Conservation (phyloP, 2,797 vertebrate genomes). For the Mus caroli region DNA sequence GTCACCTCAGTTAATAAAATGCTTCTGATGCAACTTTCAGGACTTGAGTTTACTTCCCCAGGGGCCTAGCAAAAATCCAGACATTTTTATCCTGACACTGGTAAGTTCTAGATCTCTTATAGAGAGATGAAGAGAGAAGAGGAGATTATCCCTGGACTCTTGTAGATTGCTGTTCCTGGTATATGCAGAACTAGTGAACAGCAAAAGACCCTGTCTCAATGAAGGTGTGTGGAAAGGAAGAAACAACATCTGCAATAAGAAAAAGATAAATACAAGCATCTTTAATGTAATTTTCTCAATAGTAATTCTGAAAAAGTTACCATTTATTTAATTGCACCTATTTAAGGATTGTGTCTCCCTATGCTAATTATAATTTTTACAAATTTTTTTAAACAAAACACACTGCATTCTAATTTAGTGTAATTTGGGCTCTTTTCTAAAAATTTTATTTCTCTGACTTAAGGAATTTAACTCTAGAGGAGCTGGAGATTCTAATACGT, state of each 20-base stretch:
- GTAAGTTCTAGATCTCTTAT: not conserved
- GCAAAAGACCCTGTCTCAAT: not conserved
- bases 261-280: not conserved
- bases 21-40: not conserved
- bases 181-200: not conserved
- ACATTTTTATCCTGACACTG: not conserved
- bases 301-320: not conserved
- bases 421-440: not conserved
- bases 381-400: not conserved
- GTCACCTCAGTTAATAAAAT: not conserved
- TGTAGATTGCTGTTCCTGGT: not conserved
- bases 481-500: conserved; percentile 58
- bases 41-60: not conserved
- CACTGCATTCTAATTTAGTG: conserved; percentile 2
- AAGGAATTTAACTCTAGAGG: conserved; percentile 39
- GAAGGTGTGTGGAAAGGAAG: not conserved
- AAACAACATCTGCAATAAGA: not conserved
- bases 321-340: conserved; percentile 5
- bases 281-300: conserved; percentile 40
- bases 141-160: not conserved
- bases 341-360: not conserved
- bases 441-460: conserved; percentile 46
- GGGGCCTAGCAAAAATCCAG: not conserved
- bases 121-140: not conserved
- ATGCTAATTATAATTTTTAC: conserved; percentile 60